phyloP scores from a whole-genome alignment of 37 sponge, comb jelly and placozoan species.

The Oopsacas minuta region DNA sequence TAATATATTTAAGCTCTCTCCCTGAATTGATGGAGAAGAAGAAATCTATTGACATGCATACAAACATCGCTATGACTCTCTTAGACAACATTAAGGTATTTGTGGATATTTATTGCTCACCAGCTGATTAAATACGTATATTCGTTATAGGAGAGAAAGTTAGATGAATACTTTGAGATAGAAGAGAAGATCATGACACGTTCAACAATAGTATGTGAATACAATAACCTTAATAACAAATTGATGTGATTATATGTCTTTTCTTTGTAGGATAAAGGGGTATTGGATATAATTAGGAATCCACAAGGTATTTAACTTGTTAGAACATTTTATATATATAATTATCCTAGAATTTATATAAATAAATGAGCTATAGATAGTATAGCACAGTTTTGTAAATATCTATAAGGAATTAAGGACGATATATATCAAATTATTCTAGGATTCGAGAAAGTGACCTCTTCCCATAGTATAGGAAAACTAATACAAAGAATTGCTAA shows the following conservation, averaged over 20 bases:
- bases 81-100: slow-evolving; percentile 78
- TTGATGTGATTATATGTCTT: not conserved
- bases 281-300: slow-evolving; percentile 48
- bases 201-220: slow-evolving; percentile 61
- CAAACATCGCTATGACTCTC: slow-evolving; percentile 88
- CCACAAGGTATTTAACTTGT: slow-evolving; percentile 26
- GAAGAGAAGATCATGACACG: slow-evolving; percentile 91
- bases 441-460: too few species aligned
- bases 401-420: too few species aligned
- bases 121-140: not conserved
- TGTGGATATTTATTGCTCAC: not conserved
- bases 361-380: too few species aligned
- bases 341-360: not conserved
- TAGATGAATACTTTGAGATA: slow-evolving; percentile 86
- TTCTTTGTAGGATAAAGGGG: slow-evolving; percentile 46
- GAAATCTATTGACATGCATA: slow-evolving; percentile 93
- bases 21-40: slow-evolving; percentile 93
- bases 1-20: slow-evolving; percentile 40
- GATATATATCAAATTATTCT: too few species aligned
- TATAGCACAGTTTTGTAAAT: too few species aligned
- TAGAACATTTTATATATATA: not conserved
- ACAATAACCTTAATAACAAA: not conserved
- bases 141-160: slow-evolving; percentile 45
- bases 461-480: not conserved
- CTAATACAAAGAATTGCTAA: too few species aligned